A percentile compares a stretch with the other conserved stretches of the same genome.
Conservation (phyloP, 2,797 vertebrate genomes). For the Cuculus canorus region DNA sequence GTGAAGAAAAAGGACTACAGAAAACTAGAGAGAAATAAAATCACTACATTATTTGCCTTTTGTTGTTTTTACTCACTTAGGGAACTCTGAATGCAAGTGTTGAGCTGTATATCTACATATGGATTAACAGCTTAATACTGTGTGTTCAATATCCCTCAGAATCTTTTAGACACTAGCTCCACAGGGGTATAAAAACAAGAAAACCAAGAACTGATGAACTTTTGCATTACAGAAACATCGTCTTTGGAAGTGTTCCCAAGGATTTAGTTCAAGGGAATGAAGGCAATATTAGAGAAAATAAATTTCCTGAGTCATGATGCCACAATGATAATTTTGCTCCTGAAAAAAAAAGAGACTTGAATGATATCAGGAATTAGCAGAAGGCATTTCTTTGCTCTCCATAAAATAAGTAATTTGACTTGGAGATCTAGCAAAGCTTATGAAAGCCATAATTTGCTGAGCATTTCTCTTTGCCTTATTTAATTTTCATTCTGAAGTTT, state of each 20-base stretch:
- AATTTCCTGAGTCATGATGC: conserved; percentile 30
- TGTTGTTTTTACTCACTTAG: neutral
- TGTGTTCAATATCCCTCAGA: neutral
- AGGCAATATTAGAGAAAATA: neutral
- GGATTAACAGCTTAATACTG: neutral
- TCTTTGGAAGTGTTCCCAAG: neutral
- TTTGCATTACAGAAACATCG: neutral
- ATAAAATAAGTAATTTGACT: conserved; percentile 15
- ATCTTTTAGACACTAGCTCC: neutral
- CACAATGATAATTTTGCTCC: neutral
- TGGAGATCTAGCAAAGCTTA: neutral
- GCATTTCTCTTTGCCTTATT: neutral
- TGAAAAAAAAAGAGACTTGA: neutral
- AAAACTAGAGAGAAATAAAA: neutral
- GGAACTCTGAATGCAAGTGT: neutral
- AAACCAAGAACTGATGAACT: neutral
- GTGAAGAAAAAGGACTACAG: neutral
- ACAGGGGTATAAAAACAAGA: neutral
- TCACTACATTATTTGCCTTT: neutral
- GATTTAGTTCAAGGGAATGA: conserved; percentile 4
- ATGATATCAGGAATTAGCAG: neutral
- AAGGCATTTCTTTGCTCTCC: neutral
- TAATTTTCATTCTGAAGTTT: neutral
- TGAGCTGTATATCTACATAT: neutral
- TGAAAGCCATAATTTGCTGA: neutral